These are phyloP conservation scores for Hippocampus kuda DNA, from an alignment of 2,797 vertebrate species.

Conservation along the genomic window DNA sequence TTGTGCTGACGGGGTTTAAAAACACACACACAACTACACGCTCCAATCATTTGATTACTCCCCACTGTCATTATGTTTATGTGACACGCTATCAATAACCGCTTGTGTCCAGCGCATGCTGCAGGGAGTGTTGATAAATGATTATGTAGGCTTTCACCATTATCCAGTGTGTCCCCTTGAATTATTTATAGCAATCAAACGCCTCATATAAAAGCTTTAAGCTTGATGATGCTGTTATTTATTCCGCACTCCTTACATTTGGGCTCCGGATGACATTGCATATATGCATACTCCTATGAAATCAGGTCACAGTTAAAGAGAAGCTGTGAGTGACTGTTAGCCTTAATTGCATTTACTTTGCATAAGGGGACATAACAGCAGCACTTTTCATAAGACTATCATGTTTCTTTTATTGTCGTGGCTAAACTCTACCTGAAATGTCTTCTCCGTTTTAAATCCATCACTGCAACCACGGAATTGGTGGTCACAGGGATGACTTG, in stretches of 20 bases:
- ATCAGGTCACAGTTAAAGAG: background rate
- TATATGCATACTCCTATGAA: background rate
- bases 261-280: background rate
- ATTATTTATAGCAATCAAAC: slow-evolving; percentile 17
- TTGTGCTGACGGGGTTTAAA: slow-evolving; percentile 72
- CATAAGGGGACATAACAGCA: background rate
- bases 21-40: slow-evolving; percentile 21
- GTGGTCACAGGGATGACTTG: background rate
- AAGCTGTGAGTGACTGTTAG: background rate
- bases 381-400: background rate
- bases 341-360: background rate
- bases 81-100: slow-evolving; percentile 53
- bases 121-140: slow-evolving; percentile 28
- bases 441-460: background rate
- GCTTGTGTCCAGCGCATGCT: slow-evolving; percentile 29
- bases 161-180: slow-evolving; percentile 15
- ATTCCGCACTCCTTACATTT: slow-evolving; percentile 6
- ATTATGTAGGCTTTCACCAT: slow-evolving; percentile 10
- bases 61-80: slow-evolving; percentile 59
- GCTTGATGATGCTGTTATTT: slow-evolving; percentile 3
- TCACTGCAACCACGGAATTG: background rate
- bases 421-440: background rate
- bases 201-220: slow-evolving; percentile 10
- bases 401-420: background rate
- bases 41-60: slow-evolving; percentile 54